A percentile compares a stretch with the other conserved stretches of the same genome.
Evolutionary conservation across 2,797 vertebrate species (phyloP).

Genomic region (Micromesistius poutassou): DNA sequence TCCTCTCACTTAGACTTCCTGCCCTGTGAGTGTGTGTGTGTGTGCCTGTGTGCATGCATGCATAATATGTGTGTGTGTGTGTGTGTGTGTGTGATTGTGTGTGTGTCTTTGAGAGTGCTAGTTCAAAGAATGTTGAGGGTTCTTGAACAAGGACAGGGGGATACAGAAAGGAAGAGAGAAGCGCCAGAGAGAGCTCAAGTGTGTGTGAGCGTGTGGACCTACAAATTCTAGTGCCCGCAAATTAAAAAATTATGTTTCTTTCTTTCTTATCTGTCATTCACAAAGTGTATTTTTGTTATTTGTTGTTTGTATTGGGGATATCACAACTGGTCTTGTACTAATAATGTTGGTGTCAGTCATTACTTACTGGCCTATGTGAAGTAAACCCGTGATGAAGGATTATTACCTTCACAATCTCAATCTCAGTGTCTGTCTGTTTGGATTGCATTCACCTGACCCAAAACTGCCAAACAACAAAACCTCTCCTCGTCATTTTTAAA

Average conservation of each 20-base stretch:
- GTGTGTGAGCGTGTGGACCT: not conserved
- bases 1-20: conserved; percentile 59
- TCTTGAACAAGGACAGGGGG: not conserved
- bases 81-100: not conserved
- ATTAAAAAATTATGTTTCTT: not conserved
- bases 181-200: not conserved
- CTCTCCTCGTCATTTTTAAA: not conserved
- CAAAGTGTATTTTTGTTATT: not conserved
- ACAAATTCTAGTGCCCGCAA: not conserved
- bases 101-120: not conserved
- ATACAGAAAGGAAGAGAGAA: not conserved
- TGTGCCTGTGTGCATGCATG: conserved; percentile 19
- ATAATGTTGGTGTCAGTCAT: not conserved
- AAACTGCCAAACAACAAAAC: not conserved
- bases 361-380: not conserved
- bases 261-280: not conserved
- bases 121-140: not conserved
- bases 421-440: not conserved
- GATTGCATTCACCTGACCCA: not conserved
- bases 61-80: not conserved
- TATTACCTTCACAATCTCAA: not conserved
- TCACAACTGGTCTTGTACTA: not conserved
- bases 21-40: conserved; percentile 22
- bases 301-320: not conserved
- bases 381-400: not conserved